Evolutionary conservation across 2,888 invertebrate genomes (phyloP), one percentile per base, ranked within the genome.

Genomic region (Sinohyriopsis cumingii): DNA sequence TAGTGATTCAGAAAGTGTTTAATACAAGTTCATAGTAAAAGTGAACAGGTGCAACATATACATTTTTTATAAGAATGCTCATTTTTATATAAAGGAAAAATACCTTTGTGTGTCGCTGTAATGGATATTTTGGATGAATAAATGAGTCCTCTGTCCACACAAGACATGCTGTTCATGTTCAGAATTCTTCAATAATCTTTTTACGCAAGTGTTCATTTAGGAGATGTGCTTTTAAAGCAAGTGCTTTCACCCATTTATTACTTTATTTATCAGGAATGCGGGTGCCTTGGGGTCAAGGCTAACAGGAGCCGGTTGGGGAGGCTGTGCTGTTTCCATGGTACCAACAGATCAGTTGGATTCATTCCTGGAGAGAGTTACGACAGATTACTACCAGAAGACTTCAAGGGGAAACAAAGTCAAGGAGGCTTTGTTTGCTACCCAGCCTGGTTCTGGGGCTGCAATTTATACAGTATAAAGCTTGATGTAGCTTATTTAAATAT

Each of bases 221-320:
- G 20, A 22, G 7, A 59, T 15, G 18, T 22, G 24, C 33, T 61
- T 57, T 25, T 24, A 22, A 24, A 25, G 57, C 22, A 19, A 5
- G 28, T 28, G 7, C 12, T 20, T 9, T 20, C 25, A 19, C 57
- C 28, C 20, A 15, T 19, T 53, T 63, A n/a, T 57, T 7, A 5
- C 55, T 71, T 33, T 59, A 18, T 63, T 62, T 71, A 77, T 60
- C 79, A 90, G 89, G 68, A 64, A 86, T 53, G 74, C 92, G 73
- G 93, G 93, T 65, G 93, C 93, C 5, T 91, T 94, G n/a, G 95
- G 96, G 59, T 95, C 96, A n/a, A 93, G 99, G 65, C 91, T 99
- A 57, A 99, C 99, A 1, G 99, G 99, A 55, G 99, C 99, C 54
- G 97, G 97, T 12, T 99, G 99, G 99, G 99, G 99, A 56, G 99